Evolutionary conservation across 2,888 invertebrate species (phyloP).

Genomic region (Phengaris arion): DNA sequence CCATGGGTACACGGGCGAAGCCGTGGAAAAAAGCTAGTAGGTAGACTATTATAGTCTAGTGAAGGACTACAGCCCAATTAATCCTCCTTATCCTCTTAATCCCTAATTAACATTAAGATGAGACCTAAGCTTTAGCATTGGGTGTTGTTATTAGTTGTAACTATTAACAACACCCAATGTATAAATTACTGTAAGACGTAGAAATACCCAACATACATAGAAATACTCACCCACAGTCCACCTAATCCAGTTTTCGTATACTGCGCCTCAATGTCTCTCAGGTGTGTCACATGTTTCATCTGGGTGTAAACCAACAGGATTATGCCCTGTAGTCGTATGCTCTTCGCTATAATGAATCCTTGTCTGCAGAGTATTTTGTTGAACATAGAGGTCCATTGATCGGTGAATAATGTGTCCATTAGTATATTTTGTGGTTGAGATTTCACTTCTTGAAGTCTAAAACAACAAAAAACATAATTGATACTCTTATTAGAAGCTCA

Average conservation of each 20-base stretch:
- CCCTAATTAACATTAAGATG: too few species aligned
- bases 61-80: too few species aligned
- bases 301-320: constrained; percentile 88
- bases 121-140: too few species aligned
- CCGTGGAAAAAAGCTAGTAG: too few species aligned
- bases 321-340: constrained; percentile 90
- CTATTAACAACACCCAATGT: too few species aligned
- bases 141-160: too few species aligned
- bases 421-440: constrained; percentile 92
- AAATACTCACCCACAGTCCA: constrained; percentile 91
- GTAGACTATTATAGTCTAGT: too few species aligned
- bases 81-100: too few species aligned
- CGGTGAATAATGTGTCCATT: constrained; percentile 88
- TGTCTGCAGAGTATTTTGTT: constrained; percentile 83
- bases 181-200: too few species aligned
- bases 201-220: neutral
- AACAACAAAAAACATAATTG: constrained; percentile 37
- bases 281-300: constrained; percentile 87
- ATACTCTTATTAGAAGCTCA: neutral
- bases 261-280: constrained; percentile 91
- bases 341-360: constrained; percentile 88
- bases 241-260: constrained; percentile 94
- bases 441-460: constrained; percentile 92
- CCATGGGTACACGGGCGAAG: too few species aligned
- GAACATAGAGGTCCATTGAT: constrained; percentile 90